Evolutionary conservation across 2,797 vertebrate species (phyloP).

Genomic region (Syndactyla subalaris): DNA sequence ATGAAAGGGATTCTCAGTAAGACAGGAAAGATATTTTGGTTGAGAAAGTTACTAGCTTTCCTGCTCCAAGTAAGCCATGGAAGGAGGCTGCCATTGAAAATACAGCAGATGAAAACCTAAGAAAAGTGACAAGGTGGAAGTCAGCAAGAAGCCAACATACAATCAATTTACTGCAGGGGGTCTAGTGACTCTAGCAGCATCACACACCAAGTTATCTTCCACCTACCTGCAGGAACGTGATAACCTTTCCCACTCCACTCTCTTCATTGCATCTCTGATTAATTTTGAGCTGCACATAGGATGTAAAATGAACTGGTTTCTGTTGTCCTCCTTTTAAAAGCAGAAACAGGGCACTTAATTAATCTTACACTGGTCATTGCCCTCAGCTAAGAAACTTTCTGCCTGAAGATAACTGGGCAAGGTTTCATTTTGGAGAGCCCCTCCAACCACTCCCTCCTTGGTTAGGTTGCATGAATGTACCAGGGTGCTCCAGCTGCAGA

Average conservation of each 20-base stretch:
- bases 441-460: not conserved
- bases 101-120: not conserved
- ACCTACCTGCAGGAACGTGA: not conserved
- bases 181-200: not conserved
- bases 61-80: not conserved
- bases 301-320: not conserved
- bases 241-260: not conserved
- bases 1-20: not conserved
- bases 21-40: not conserved
- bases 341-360: not conserved
- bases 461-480: rapidly evolving
- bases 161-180: conserved; percentile 21
- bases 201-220: not conserved
- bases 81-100: conserved; percentile 4
- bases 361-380: not conserved
- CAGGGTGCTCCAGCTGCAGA: not conserved
- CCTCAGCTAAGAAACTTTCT: not conserved
- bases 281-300: not conserved
- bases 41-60: not conserved
- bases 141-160: not conserved
- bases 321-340: not conserved
- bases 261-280: not conserved
- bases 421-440: not conserved
- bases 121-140: conserved; percentile 29
- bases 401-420: not conserved